These are phyloP conservation scores for Lethenteron camtschaticum DNA, from an alignment of 2,113 vertebrate species.

Conservation along the genomic window DNA sequence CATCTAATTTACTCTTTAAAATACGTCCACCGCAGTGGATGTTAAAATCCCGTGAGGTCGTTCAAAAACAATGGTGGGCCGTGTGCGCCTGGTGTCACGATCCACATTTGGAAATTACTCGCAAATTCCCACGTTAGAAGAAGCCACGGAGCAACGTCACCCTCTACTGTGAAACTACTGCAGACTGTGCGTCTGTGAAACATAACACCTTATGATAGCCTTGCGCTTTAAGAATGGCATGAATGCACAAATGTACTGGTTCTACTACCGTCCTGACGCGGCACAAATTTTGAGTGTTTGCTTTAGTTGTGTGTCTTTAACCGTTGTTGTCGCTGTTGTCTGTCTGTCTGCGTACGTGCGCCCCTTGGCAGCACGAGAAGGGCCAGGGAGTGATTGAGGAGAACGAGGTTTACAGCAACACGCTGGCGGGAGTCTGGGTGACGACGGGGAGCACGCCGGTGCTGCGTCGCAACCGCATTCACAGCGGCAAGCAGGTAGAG, in stretches of 20 bases:
- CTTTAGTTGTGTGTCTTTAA: background rate
- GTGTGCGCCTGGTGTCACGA: no score
- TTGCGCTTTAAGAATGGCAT: background rate
- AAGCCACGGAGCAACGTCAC: no score
- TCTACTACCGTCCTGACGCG: background rate
- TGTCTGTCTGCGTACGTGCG: slow-evolving; percentile 9
- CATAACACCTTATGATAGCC: no score
- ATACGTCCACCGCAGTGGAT: no score
- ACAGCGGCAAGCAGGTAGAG: slow-evolving; percentile 89
- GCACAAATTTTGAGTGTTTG: background rate
- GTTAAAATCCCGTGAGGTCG: no score
- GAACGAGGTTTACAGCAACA: slow-evolving; percentile 98
- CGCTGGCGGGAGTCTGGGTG: slow-evolving; percentile 94
- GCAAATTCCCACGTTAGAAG: no score
- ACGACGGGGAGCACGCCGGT: slow-evolving; percentile 95
- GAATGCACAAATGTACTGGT: background rate
- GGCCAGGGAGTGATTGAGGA: slow-evolving; percentile 98
- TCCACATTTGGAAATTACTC: no score
- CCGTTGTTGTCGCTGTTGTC: background rate
- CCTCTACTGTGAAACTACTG: no score
- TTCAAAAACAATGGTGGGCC: no score
- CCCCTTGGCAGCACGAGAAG: slow-evolving; percentile 66
- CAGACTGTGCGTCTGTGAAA: no score
- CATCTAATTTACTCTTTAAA: no score
- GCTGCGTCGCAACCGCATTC: slow-evolving; percentile 86